Evolutionary conservation across 2,113 vertebrate genomes (phyloP), one percentile per base, ranked within the genome.

Genomic region (Lophotis ruficrista): DNA sequence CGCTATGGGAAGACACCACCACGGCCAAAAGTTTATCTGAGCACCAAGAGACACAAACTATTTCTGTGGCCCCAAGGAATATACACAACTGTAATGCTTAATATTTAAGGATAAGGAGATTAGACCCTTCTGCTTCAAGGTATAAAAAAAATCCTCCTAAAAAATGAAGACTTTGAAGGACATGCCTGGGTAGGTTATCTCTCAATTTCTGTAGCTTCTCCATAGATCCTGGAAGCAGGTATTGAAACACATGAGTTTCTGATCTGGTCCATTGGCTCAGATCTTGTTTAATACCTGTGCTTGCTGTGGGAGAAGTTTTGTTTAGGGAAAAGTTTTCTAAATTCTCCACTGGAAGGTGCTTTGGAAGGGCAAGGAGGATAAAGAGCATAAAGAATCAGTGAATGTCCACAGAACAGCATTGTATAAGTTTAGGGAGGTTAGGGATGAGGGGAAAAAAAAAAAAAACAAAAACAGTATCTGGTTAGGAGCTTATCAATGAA

Each of bases 191-290:
- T 37, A 57, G 17, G 8, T 64, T 43, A 6, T 41, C 4, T 76
- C 38, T 72, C 9, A 8, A 6, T 83, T 86, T 66, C n/a, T 93
- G 7, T 76, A 48, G 19, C 4, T 83, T 71, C 30, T 60, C 50
- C 0, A 0, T 7, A 35, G 31, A 6, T 50, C 47, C 51, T 12
- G 2, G 7, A 54, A 37, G 10, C 14, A 72, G 51, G 3, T 77
- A 3, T 12, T 56, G n/a, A 60, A 86, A 31, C 13, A 31, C 3
- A 7, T 24, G 6, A 50, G 47, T 30, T 65, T 90, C 16, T 86
- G 8, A 28, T 64, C 38, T 71, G 23, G 30, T 23, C 77, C 11
- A 0, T 38, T 80, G 68, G 27, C 43, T 71, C 33, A 60, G 35
- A 24, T 38, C 60, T 62, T 95, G 13, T 66, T 2, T 58, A 48